Conservation (phyloP, 2,888 invertebrate genomes). For the Sepiola atlantica region DNA sequence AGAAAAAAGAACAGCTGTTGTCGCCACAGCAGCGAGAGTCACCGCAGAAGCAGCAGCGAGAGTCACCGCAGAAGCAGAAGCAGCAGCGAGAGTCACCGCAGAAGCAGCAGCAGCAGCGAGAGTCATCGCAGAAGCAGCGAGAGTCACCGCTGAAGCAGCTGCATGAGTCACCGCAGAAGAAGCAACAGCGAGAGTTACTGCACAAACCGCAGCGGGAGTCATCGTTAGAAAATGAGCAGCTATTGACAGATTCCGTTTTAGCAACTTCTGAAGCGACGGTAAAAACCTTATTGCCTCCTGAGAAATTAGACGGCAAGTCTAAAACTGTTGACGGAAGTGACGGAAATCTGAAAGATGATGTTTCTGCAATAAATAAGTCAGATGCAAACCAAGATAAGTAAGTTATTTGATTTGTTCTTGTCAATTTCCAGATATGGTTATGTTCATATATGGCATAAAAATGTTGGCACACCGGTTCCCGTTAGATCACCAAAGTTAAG, state of each 20-base stretch:
- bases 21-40: background rate
- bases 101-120: background rate
- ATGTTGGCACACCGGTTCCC: too few species aligned
- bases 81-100: background rate
- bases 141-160: too few species aligned
- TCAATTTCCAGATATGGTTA: too few species aligned
- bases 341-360: background rate
- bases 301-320: background rate
- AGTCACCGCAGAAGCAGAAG: background rate
- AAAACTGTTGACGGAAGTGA: background rate
- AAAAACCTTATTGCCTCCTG: background rate
- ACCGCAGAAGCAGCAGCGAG: background rate
- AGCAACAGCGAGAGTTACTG: too few species aligned
- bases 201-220: too few species aligned
- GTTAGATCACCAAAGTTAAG: too few species aligned
- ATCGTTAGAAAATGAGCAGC: background rate
- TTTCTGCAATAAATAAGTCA: background rate
- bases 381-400: background rate
- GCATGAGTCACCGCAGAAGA: too few species aligned
- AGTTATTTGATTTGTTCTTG: background rate
- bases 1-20: background rate
- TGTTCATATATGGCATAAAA: too few species aligned
- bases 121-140: background rate
- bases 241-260: background rate
- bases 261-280: background rate